Evolutionary conservation across 2,113 vertebrate genomes (phyloP).

Genomic region (Macroglossus sobrinus): DNA sequence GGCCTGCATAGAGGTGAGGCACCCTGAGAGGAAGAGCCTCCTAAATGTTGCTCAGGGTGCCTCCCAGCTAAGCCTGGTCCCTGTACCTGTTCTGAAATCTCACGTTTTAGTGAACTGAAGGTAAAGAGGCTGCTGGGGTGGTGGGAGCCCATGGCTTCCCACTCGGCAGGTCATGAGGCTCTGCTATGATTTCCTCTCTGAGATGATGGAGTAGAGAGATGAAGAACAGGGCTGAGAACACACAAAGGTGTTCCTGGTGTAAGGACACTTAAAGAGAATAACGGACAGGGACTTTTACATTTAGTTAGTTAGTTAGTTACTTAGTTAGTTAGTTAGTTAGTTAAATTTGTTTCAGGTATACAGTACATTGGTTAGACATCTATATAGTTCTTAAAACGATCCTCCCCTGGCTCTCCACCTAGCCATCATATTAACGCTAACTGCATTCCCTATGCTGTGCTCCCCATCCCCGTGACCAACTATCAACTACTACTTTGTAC

Average conservation of each 20-base stretch:
- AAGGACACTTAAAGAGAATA: background rate
- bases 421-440: too few relatives aligned
- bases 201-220: background rate
- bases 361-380: too few relatives aligned
- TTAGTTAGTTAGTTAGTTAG: too few relatives aligned
- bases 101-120: background rate
- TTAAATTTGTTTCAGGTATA: too few relatives aligned
- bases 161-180: background rate
- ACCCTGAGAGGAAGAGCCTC: fast-evolving
- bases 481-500: too few relatives aligned
- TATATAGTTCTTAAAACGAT: too few relatives aligned
- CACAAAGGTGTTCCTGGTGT: background rate
- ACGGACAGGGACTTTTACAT: background rate
- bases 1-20: background rate
- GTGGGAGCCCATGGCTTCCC: fast-evolving
- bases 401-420: too few relatives aligned
- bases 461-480: too few relatives aligned
- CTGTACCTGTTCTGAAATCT: background rate
- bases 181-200: background rate
- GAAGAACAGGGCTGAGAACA: background rate
- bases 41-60: fast-evolving
- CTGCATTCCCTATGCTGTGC: too few relatives aligned
- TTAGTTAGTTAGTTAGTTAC: too few relatives aligned
- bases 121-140: background rate
- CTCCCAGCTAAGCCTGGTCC: background rate